Evolutionary conservation across 2,888 invertebrate species (phyloP).

Genomic region (Morpho deidamia): DNA sequence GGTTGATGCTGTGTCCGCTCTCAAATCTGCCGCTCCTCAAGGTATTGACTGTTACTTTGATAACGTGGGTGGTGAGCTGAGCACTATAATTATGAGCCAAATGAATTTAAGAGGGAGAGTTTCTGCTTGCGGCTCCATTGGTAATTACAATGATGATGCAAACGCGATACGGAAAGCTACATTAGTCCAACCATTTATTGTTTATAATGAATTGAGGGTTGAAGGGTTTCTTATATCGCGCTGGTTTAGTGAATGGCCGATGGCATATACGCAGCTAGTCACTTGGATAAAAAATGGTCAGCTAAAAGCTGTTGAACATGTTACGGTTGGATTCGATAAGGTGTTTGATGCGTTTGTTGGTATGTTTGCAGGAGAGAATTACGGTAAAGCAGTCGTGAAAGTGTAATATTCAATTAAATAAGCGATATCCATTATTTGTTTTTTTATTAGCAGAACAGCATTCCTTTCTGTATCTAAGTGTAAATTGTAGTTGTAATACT

Average conservation of each 20-base stretch:
- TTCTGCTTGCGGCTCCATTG: constrained; percentile 49
- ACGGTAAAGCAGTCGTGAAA: constrained; percentile 83
- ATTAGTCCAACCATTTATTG: constrained; percentile 73
- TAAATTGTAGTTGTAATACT: too few relatives aligned
- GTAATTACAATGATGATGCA: constrained; percentile 47
- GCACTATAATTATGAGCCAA: constrained; percentile 71
- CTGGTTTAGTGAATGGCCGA: constrained; percentile 75
- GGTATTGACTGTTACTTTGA: constrained; percentile 86
- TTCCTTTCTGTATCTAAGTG: too few relatives aligned
- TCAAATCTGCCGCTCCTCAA: constrained; percentile 80
- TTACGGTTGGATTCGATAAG: constrained; percentile 84
- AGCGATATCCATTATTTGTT: too few relatives aligned
- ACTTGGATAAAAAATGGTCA: constrained; percentile 83
- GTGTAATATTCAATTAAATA: constrained; percentile 42
- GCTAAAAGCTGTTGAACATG: constrained; percentile 80
- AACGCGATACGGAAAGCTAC: constrained; percentile 42
- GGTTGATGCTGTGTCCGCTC: constrained; percentile 59
- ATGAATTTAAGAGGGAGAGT: constrained; percentile 68
- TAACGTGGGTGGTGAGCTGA: constrained; percentile 83
- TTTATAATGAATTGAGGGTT: constrained; percentile 78
- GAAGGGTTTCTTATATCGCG: constrained; percentile 78
- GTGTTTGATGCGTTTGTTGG: constrained; percentile 82
- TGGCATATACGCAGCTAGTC: constrained; percentile 77
- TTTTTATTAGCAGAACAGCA: too few relatives aligned
- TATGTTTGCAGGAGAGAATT: constrained; percentile 80